A percentile compares a stretch with the other conserved stretches of the same genome.
phyloP scores from a whole-genome alignment of 2,113 vertebrate species.

The Oncorhynchus gorbuscha region DNA sequence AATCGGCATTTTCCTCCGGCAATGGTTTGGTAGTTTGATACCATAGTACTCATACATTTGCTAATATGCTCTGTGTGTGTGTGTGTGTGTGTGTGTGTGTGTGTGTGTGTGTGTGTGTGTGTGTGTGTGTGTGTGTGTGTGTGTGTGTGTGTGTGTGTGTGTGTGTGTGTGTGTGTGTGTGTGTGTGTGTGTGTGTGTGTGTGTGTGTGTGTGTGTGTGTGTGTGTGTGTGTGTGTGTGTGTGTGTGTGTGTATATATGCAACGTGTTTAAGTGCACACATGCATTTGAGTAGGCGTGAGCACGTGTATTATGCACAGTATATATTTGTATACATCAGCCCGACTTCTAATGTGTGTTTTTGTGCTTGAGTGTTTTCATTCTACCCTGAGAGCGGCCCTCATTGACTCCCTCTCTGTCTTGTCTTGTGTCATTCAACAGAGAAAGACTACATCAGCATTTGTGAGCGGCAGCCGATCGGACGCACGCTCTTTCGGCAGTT shows the following conservation, averaged over 20 bases:
- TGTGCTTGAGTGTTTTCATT: background rate
- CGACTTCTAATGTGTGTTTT: background rate
- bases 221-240: background rate
- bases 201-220: background rate
- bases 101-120: too few relatives aligned
- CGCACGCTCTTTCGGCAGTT: slow-evolving; percentile 89
- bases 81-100: background rate
- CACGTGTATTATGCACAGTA: background rate
- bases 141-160: background rate
- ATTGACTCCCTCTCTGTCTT: background rate
- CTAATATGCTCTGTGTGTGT: background rate
- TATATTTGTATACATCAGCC: background rate
- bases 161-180: slow-evolving; percentile 3
- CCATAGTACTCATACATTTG: too few relatives aligned
- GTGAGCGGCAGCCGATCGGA: slow-evolving; percentile 93
- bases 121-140: too few relatives aligned
- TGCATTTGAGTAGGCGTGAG: background rate
- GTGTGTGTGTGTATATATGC: slow-evolving; percentile 2
- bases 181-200: background rate
- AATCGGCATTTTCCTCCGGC: background rate
- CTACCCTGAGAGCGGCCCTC: background rate
- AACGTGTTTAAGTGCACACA: background rate
- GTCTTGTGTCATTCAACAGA: slow-evolving; percentile 69
- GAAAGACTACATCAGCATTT: slow-evolving; percentile 91
- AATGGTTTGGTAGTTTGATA: background rate